These are phyloP conservation scores for Seriola aureovittata DNA, from an alignment of 2,113 vertebrate genomes.

Conservation along the genomic window DNA sequence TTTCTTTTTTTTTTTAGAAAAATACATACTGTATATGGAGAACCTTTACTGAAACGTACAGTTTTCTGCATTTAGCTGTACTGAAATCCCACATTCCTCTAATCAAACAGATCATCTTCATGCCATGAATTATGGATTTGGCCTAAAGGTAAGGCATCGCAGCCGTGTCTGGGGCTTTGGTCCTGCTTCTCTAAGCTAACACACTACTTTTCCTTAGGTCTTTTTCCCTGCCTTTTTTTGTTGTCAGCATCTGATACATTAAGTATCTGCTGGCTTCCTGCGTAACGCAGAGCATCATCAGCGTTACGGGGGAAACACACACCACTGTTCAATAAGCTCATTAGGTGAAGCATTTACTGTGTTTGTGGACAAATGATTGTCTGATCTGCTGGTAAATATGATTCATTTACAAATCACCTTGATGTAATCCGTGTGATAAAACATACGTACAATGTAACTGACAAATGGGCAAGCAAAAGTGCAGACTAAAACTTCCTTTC, in stretches of 20 bases:
- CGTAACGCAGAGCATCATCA: constrained; percentile 2
- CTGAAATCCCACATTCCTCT: constrained; percentile 31
- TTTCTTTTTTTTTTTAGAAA: constrained; percentile 33
- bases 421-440: constrained; percentile 40
- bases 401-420: constrained; percentile 16
- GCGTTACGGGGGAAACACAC: neutral
- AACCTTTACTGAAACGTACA: constrained; percentile 34
- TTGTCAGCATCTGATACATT: constrained; percentile 12
- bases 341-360: constrained; percentile 11
- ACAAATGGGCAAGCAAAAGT: constrained; percentile 66
- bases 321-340: constrained; percentile 5
- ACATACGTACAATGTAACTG: constrained; percentile 43
- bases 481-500: constrained; percentile 73
- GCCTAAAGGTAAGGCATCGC: constrained; percentile 52
- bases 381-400: constrained; percentile 47
- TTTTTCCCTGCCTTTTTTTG: constrained; percentile 20
- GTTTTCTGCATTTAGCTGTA: constrained; percentile 20
- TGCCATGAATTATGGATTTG: constrained; percentile 51
- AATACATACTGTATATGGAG: constrained; percentile 41
- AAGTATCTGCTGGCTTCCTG: constrained; percentile 26
- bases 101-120: constrained; percentile 54
- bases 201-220: constrained; percentile 10
- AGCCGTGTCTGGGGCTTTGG: constrained; percentile 56
- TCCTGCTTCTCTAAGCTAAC: constrained; percentile 40
- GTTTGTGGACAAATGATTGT: constrained; percentile 52